These are phyloP conservation scores for Lacanobia wlatinum DNA, from an alignment of 2,888 invertebrate species.

Conservation along the genomic window DNA sequence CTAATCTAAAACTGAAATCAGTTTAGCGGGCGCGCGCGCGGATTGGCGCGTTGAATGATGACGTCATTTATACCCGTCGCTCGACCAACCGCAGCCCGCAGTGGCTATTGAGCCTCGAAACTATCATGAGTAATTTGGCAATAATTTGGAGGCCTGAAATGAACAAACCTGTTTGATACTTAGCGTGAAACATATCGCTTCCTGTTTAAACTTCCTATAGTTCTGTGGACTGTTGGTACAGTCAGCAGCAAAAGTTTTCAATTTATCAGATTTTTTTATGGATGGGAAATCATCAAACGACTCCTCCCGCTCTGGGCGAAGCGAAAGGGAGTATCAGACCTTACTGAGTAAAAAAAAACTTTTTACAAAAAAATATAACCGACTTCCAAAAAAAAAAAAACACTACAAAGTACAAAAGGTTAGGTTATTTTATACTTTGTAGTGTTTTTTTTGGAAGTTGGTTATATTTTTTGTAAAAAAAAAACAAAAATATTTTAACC, in stretches of 20 bases:
- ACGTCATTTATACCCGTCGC: slow-evolving; percentile 86
- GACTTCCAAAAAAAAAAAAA: no score
- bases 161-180: slow-evolving; percentile 41
- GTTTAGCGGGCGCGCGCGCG: slow-evolving; percentile 78
- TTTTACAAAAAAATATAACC: no score
- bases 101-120: slow-evolving; percentile 60
- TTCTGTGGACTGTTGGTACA: neutral
- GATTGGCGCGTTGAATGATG: slow-evolving; percentile 87
- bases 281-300: no score
- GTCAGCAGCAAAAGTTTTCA: neutral
- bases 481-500: no score
- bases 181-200: slow-evolving; percentile 10
- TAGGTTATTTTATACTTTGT: no score
- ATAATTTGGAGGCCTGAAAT: slow-evolving; percentile 60
- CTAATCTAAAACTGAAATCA: slow-evolving; percentile 86
- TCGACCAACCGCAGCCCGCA: slow-evolving; percentile 81
- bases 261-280: no score
- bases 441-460: no score
- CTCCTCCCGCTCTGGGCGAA: no score
- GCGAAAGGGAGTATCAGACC: no score
- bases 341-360: no score
- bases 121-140: slow-evolving; percentile 69
- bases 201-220: slow-evolving; percentile 2
- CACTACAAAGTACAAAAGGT: no score
- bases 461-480: no score